phyloP scores from a whole-genome alignment of 2,797 vertebrate genomes.

The Harpagifer antarcticus region DNA sequence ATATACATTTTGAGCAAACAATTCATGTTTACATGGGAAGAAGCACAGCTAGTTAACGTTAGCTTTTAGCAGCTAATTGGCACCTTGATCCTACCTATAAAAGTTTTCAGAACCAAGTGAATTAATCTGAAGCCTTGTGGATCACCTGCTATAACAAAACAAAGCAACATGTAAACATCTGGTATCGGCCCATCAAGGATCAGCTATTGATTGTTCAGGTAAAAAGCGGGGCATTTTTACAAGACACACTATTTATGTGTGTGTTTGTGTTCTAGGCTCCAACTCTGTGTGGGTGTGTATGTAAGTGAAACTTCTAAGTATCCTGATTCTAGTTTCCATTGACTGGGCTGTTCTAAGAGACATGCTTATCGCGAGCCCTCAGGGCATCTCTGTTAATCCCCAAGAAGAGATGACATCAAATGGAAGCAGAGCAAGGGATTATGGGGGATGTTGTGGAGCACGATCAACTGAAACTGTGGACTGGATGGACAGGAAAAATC shows the following conservation, averaged over 20 bases:
- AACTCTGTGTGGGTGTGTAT: constrained; percentile 13
- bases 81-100: too few relatives aligned
- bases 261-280: constrained; percentile 3
- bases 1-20: too few relatives aligned
- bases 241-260: constrained; percentile 17
- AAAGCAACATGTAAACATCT: too few relatives aligned
- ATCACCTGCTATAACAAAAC: too few relatives aligned
- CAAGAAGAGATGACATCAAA: constrained; percentile 78
- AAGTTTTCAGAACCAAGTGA: too few relatives aligned
- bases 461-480: constrained; percentile 68
- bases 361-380: constrained; percentile 64
- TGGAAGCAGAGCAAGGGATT: constrained; percentile 73
- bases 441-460: constrained; percentile 71
- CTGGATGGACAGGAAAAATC: constrained; percentile 50
- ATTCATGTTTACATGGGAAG: too few relatives aligned
- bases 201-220: too few relatives aligned
- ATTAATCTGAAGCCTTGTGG: too few relatives aligned
- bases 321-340: constrained; percentile 65
- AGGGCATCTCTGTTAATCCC: constrained; percentile 72
- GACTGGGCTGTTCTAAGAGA: constrained; percentile 65
- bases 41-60: too few relatives aligned
- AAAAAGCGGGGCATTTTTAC: too few relatives aligned
- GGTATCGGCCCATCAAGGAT: too few relatives aligned
- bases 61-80: too few relatives aligned
- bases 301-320: constrained; percentile 66